Percentiles rank a stretch among this genome's conserved stretches.
These are phyloP conservation scores for Protobothrops flavoviridis DNA, from an alignment of 2,113 vertebrate genomes.

Conservation along the genomic window DNA sequence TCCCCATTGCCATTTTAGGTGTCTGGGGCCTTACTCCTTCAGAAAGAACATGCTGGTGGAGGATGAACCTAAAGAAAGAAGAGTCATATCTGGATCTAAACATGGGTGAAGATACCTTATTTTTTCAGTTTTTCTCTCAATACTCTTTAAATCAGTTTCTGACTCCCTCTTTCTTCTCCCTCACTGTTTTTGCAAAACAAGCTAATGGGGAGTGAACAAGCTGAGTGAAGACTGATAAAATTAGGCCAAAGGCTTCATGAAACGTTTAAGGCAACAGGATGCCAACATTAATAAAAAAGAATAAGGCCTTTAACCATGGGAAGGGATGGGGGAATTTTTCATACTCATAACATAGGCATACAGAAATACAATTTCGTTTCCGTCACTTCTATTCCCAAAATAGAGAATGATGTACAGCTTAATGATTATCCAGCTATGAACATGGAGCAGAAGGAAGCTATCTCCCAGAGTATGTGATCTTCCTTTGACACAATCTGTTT, in stretches of 20 bases:
- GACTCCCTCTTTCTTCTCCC: not conserved
- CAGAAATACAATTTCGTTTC: not conserved
- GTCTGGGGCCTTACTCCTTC: not conserved
- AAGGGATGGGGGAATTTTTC: not conserved
- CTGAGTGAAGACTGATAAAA: not conserved
- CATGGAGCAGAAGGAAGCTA: not conserved
- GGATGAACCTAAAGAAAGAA: not conserved
- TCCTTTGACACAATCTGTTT: constrained; percentile 2
- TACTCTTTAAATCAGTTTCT: not conserved
- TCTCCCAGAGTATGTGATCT: not conserved
- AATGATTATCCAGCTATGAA: not conserved
- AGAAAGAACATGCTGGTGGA: not conserved
- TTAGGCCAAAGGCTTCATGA: not conserved
- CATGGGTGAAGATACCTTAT: not conserved
- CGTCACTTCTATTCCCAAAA: not conserved
- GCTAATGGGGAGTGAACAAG: not conserved
- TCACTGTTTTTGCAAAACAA: not conserved
- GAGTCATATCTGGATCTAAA: not conserved
- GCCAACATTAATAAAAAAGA: not conserved
- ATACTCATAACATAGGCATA: too few species aligned
- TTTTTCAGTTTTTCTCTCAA: not conserved
- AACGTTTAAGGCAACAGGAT: not conserved
- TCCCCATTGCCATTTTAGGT: not conserved
- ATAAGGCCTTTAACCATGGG: not conserved
- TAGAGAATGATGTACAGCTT: not conserved